Evolutionary conservation across 2,888 invertebrate species (phyloP).

Genomic region (Heliconius ethilla): DNA sequence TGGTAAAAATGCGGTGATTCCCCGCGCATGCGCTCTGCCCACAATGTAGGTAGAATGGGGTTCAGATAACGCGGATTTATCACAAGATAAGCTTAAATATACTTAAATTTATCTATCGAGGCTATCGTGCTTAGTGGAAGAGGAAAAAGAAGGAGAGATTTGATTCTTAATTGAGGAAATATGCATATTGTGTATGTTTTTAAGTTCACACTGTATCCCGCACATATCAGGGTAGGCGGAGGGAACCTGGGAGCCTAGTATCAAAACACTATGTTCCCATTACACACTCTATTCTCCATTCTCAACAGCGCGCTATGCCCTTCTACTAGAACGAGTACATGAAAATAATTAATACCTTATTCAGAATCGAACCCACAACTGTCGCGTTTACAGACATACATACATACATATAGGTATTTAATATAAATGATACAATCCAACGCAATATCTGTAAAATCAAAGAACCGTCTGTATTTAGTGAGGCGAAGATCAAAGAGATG

Average conservation of each 20-base stretch:
- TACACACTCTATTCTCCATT: too few relatives aligned
- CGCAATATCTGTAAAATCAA: background rate
- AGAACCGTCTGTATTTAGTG: conserved; percentile 4
- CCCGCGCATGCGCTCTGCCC: conserved; percentile 59
- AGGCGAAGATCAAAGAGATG: background rate
- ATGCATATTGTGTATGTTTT: background rate
- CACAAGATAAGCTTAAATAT: conserved; percentile 3
- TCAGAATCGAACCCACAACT: too few relatives aligned
- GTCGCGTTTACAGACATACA: too few relatives aligned
- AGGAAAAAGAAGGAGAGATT: background rate
- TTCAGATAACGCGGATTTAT: conserved; percentile 16
- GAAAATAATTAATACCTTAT: too few relatives aligned
- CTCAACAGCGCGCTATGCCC: too few relatives aligned
- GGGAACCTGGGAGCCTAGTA: too few relatives aligned
- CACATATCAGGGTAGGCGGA: too few relatives aligned
- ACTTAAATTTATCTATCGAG: conserved; percentile 12
- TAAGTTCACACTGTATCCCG: too few relatives aligned
- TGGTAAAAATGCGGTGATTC: conserved; percentile 43
- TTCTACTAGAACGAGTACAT: too few relatives aligned
- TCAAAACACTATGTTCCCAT: too few relatives aligned
- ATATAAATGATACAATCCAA: too few relatives aligned
- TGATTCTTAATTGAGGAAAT: background rate
- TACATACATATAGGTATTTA: too few relatives aligned
- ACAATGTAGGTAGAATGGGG: conserved; percentile 40
- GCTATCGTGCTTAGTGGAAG: background rate